phyloP scores from a whole-genome alignment of 2,888 invertebrate species.

The Polyommatus iphigenia region DNA sequence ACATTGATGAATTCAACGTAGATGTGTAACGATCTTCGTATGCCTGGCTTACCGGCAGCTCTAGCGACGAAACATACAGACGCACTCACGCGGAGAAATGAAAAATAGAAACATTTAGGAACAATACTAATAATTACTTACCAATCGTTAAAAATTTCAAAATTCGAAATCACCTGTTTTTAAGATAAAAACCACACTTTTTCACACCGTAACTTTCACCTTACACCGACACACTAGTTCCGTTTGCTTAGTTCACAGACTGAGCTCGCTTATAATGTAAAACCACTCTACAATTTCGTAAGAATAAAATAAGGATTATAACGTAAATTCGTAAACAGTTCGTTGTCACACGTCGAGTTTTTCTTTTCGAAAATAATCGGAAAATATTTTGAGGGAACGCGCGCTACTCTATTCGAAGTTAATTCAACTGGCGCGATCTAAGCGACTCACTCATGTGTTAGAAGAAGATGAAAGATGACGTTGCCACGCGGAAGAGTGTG shows the following conservation, averaged over 20 bases:
- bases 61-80: background rate
- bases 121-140: constrained; percentile 2
- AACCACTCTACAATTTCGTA: background rate
- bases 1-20: no score
- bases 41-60: background rate
- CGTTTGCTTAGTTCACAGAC: constrained; percentile 40
- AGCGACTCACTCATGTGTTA: constrained; percentile 55
- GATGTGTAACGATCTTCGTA: no score
- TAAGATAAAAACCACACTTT: constrained; percentile 46
- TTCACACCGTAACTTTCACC: constrained; percentile 63
- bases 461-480: constrained; percentile 52
- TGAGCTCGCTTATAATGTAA: constrained; percentile 1
- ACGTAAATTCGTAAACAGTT: constrained; percentile 40
- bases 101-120: background rate
- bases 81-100: background rate
- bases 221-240: constrained; percentile 48
- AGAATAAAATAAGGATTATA: constrained; percentile 25
- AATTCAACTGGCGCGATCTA: constrained; percentile 58
- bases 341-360: background rate
- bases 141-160: background rate
- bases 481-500: constrained; percentile 49
- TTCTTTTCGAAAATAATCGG: constrained; percentile 47
- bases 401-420: constrained; percentile 52
- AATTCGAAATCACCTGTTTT: constrained; percentile 29
- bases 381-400: constrained; percentile 56